Evolutionary conservation across 2,113 vertebrate genomes (phyloP), one percentile per base, ranked within the genome.

Genomic region (Nettapus auritus): DNA sequence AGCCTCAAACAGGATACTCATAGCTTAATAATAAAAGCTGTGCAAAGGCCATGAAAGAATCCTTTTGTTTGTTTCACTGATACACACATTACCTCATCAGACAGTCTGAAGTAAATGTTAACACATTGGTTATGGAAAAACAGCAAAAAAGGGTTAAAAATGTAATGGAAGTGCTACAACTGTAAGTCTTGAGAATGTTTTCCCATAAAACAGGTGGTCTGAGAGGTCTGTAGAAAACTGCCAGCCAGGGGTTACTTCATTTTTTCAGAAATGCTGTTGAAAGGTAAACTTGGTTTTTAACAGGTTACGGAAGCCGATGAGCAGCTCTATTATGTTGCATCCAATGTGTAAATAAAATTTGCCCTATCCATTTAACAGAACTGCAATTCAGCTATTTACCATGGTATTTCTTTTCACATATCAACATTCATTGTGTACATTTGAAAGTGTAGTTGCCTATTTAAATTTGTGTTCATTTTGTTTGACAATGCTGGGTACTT

Each of bases 81-180:
- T 97, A 98, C 98, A 98, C 97, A 88, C 97, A 98, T 99, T 98
- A 98, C 98, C 98, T 98, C 98, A 98, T 98, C 98, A 95, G 97
- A 97, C 96, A 96, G 96, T 97, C 70, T 46, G 94, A 94, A 98
- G 95, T 94, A 97, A 95, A 96, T 40, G 93, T 96, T 53, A 96
- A 94, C 81, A 4, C 82, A 15, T 93, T 80, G 96, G 96, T 95
- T 97, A 70, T 94, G 88, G 89, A 82, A 84, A 84, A 96, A 94
- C 94, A 78, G 93, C 94, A 74, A 94, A 59, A 84, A 52, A 83
- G 91, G 90, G 90, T 70, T 3, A 19, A 94, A 95, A 92, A 86
- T 86, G 79, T 90, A 93, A 57, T 22, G 79, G 77, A 74, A 91
- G 94, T 87, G 46, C 74, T 97, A 96, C 94, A 29, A 40, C 50